Evolutionary conservation across 2,797 vertebrate species (phyloP), one percentile per base, ranked within the genome.

Genomic region (Astyanax mexicanus): DNA sequence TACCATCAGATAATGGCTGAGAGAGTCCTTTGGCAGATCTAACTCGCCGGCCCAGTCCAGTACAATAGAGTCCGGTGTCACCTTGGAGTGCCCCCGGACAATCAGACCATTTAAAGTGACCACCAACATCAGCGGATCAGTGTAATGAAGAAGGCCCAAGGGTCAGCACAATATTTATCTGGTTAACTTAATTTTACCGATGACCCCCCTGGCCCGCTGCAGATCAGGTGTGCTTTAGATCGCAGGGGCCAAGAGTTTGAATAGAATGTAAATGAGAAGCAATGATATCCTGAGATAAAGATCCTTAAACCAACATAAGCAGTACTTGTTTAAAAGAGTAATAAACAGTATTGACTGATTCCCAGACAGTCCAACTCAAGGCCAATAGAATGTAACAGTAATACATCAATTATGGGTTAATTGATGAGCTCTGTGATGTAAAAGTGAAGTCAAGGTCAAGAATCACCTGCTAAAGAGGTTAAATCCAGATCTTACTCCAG

Each of bases 1-100:
- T 88, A 88, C 84, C 89, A 91, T 90, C 89, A 90, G 92, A 93
- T 92, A 92, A 91, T 85, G 81, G 80, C 80, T 87, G 85, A 87
- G 87, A 88, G 90, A 86, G 80, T 84, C 35, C 64, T 57, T 57
- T 68, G 80, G 80, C 79, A 77, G 74, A 83, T 79, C 82, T 75
- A 67, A 47, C 35, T 85, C 81, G 85, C 78, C 70, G 79, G 86
- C 60, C 68, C 37, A 67, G 73, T 75, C 80, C 77, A 77, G 86
- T 87, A 91, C 90, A 93, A 89, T 89, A 84, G 64, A n/a, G 71
- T 69, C 81, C 84, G 72, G 79, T 87, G 88, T 88, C 87, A 87
- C 84, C 77, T 64, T 60, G 23, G 61, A 88, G 85, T 78, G 76
- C 40, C 80, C 69, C 69, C 57, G 55, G 61, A 92, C 91, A 92